Evolutionary conservation across 1,140 invertebrate species (phyloP).

Genomic region (Drosophila subobscura): DNA sequence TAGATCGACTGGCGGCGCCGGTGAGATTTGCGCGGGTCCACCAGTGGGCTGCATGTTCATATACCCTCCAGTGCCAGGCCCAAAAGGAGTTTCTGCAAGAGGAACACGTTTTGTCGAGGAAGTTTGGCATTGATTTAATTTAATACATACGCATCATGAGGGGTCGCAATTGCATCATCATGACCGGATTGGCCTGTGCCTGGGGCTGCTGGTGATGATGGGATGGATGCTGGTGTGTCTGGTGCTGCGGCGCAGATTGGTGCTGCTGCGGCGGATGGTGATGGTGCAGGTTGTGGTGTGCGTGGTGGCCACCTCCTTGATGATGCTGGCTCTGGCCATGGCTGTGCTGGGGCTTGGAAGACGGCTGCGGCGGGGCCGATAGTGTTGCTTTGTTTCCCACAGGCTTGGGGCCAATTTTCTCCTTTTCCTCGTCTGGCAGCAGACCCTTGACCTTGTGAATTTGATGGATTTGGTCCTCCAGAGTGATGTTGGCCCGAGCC

Average conservation of each 20-base stretch:
- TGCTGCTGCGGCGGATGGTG: constrained; percentile 53
- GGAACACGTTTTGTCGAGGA: neutral
- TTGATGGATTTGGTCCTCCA: constrained; percentile 98
- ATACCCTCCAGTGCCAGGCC: constrained; percentile 83
- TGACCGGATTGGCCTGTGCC: constrained; percentile 84
- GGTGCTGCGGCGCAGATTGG: constrained; percentile 42
- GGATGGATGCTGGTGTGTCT: constrained; percentile 41
- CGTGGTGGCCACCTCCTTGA: constrained; percentile 58
- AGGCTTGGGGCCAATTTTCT: constrained; percentile 94
- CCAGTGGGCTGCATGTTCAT: constrained; percentile 69
- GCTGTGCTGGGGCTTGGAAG: constrained; percentile 54
- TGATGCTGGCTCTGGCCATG: constrained; percentile 61
- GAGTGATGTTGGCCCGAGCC: constrained; percentile 96
- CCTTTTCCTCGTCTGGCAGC: constrained; percentile 96
- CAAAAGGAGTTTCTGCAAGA: constrained; percentile 75
- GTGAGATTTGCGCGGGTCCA: constrained; percentile 79
- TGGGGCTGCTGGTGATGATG: constrained; percentile 66
- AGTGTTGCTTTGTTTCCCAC: constrained; percentile 84
- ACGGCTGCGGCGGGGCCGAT: constrained; percentile 64
- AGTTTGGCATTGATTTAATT: neutral
- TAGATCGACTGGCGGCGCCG: constrained; percentile 83
- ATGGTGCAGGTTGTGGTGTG: constrained; percentile 50
- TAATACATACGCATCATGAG: constrained; percentile 85
- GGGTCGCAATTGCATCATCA: constrained; percentile 88
- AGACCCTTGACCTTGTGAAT: constrained; percentile 98